Percentiles rank a stretch among this genome's conserved stretches.
Conservation (phyloP, 2,888 invertebrate genomes). For the Brachyopa scutellaris region DNA sequence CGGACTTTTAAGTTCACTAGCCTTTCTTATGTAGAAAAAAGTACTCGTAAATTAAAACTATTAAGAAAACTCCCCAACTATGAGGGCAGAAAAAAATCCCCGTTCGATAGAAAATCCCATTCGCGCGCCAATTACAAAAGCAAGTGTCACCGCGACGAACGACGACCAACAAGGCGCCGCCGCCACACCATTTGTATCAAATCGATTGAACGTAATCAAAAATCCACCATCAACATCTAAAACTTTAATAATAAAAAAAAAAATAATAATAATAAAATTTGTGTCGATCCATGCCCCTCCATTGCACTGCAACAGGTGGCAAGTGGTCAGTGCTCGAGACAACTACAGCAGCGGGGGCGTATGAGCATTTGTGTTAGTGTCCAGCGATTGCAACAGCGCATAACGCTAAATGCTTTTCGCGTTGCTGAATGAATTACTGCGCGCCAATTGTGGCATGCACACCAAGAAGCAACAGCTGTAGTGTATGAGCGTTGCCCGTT, state of each 20-base stretch:
- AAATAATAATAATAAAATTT: no score
- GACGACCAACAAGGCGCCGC: slow-evolving; percentile 20
- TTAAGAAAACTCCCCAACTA: slow-evolving; percentile 3
- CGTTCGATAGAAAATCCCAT: slow-evolving; percentile 7
- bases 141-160: slow-evolving; percentile 2
- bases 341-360: slow-evolving; percentile 37
- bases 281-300: slow-evolving; percentile 11
- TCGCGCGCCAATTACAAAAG: slow-evolving; percentile 9
- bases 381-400: slow-evolving; percentile 43
- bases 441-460: not conserved
- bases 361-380: slow-evolving; percentile 18
- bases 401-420: slow-evolving; percentile 51
- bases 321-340: slow-evolving; percentile 37
- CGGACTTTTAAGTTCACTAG: no score
- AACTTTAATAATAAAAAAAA: no score
- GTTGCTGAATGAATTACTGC: slow-evolving; percentile 45
- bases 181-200: no score
- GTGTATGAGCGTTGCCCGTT: not conserved
- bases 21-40: no score
- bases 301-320: slow-evolving; percentile 25
- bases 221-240: no score
- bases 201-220: slow-evolving; percentile 29
- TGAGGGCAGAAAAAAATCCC: slow-evolving; percentile 5
- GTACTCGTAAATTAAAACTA: no score
- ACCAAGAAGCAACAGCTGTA: not conserved